Percentiles rank a stretch among this genome's conserved stretches.
Conservation (phyloP, 2,888 invertebrate genomes). For the Ligdia adustata region DNA sequence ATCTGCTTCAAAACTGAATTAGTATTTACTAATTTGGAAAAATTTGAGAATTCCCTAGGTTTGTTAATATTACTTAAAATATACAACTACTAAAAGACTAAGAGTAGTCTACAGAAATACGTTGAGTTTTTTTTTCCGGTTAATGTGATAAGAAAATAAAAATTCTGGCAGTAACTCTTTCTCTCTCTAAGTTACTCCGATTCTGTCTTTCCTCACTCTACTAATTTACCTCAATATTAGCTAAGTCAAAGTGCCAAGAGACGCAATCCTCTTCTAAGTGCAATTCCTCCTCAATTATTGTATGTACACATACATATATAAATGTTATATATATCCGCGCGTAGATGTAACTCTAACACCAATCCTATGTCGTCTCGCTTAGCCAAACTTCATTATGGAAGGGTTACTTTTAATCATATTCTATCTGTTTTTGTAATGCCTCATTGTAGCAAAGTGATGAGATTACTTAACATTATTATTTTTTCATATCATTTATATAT, state of each 20-base stretch:
- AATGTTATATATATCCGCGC: conserved; percentile 40
- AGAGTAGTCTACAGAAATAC: too few relatives aligned
- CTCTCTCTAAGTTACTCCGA: background rate
- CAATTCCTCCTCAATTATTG: conserved; percentile 74
- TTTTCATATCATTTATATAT: too few relatives aligned
- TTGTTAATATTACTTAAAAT: too few relatives aligned
- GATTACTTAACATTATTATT: too few relatives aligned
- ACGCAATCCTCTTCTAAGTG: conserved; percentile 70
- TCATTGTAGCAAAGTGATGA: too few relatives aligned
- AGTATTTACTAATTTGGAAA: too few relatives aligned
- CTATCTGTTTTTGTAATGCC: too few relatives aligned
- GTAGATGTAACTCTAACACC: conserved; percentile 34
- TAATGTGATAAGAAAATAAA: background rate
- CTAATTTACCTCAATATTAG: conserved; percentile 54
- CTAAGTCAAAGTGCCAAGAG: conserved; percentile 81
- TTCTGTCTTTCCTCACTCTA: conserved; percentile 23
- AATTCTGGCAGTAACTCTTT: conserved; percentile 2
- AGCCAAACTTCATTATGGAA: conserved; percentile 44
- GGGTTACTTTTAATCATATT: conserved; percentile 52
- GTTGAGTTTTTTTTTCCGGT: too few relatives aligned
- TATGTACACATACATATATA: conserved; percentile 40
- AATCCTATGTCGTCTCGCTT: conserved; percentile 51
- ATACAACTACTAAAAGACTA: too few relatives aligned
- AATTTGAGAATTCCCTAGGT: too few relatives aligned
- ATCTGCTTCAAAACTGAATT: too few relatives aligned